Conservation (phyloP, 1,140 invertebrate genomes). For the Globodera ellingtonae region DNA sequence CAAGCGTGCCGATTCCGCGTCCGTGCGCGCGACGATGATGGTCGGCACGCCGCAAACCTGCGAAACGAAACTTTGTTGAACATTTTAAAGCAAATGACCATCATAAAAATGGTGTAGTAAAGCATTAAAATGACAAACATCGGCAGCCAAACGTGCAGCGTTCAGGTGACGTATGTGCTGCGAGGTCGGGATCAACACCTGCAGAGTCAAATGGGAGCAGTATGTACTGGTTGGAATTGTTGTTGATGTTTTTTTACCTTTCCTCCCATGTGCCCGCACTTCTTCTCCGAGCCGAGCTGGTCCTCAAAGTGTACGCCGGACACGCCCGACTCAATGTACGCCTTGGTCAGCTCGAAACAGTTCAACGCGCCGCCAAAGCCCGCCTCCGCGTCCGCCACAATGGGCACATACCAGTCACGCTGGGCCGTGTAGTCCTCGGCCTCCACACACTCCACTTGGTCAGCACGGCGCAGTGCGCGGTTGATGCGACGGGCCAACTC, state of each 20-base stretch:
- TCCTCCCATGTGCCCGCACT: slow-evolving; percentile 67
- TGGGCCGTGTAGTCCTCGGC: slow-evolving; percentile 61
- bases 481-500: slow-evolving; percentile 65
- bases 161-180: slow-evolving; percentile 67
- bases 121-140: slow-evolving; percentile 7
- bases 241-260: slow-evolving; percentile 46
- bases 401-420: slow-evolving; percentile 66
- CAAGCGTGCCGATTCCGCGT: slow-evolving; percentile 46
- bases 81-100: too few relatives aligned
- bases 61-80: slow-evolving; percentile 16
- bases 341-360: slow-evolving; percentile 67
- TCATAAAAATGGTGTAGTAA: too few relatives aligned
- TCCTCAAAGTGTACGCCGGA: slow-evolving; percentile 67
- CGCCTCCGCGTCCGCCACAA: slow-evolving; percentile 68
- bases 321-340: slow-evolving; percentile 67
- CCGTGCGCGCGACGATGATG: slow-evolving; percentile 65
- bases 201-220: slow-evolving; percentile 23
- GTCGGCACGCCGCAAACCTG: slow-evolving; percentile 66
- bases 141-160: slow-evolving; percentile 65
- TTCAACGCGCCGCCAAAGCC: slow-evolving; percentile 67
- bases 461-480: slow-evolving; percentile 63
- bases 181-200: slow-evolving; percentile 65
- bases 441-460: slow-evolving; percentile 55
- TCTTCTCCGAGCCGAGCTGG: slow-evolving; percentile 66
- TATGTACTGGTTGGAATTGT: neutral